Evolutionary conservation across 1,140 invertebrate genomes (phyloP).

Genomic region (Portunus trituberculatus): DNA sequence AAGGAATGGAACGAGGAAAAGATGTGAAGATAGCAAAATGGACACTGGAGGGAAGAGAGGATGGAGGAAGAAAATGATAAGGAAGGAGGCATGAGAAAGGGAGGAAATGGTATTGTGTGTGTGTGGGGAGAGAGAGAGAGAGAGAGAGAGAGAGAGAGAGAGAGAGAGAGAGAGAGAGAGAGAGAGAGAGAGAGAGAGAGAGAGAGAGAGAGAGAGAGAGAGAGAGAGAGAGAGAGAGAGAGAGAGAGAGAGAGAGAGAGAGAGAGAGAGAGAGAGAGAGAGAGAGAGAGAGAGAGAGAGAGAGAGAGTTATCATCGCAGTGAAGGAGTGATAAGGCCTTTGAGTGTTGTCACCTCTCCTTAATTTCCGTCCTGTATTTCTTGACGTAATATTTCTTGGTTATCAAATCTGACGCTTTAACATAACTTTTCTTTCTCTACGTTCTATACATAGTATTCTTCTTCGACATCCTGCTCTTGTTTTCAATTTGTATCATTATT

Average conservation of each 20-base stretch:
- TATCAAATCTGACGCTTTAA: too few relatives aligned
- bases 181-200: conserved; percentile 4
- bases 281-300: conserved; percentile 21
- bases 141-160: neutral
- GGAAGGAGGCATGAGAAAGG: neutral
- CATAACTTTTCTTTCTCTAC: too few relatives aligned
- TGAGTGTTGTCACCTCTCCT: too few relatives aligned
- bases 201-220: neutral
- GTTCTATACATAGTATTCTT: too few relatives aligned
- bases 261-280: neutral
- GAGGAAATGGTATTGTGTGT: neutral
- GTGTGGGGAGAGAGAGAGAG: conserved; percentile 1
- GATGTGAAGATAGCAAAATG: neutral
- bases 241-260: conserved; percentile 6
- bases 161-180: neutral
- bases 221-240: conserved; percentile 25
- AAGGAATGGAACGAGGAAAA: neutral
- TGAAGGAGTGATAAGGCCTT: too few relatives aligned
- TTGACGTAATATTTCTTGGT: too few relatives aligned
- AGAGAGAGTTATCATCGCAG: neutral
- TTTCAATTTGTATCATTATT: too few relatives aligned
- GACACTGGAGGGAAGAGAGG: too few relatives aligned
- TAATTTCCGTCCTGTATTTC: too few relatives aligned
- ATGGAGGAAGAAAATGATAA: neutral
- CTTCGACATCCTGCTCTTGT: too few relatives aligned